These are phyloP conservation scores for Propithecus perrieri DNA, from an alignment of 2,797 vertebrate genomes.

Conservation along the genomic window DNA sequence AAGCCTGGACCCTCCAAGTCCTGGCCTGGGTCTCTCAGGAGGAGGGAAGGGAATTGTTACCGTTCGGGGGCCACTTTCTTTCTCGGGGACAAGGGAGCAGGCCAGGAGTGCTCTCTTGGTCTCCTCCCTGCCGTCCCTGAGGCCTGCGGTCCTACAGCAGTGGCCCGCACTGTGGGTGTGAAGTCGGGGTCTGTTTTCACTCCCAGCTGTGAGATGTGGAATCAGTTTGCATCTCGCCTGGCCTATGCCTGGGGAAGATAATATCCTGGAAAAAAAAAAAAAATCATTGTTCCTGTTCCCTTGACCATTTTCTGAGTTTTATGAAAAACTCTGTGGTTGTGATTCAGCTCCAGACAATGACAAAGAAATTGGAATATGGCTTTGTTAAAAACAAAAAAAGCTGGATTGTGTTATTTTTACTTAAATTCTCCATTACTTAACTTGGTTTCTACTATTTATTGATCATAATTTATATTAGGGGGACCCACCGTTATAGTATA, in stretches of 20 bases:
- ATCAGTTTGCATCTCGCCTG: neutral
- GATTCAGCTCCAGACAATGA: constrained; percentile 23
- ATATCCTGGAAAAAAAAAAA: neutral
- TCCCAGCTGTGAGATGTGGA: neutral
- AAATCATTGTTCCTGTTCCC: neutral
- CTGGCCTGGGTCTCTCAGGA: neutral
- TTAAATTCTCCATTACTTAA: neutral
- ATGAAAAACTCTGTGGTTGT: constrained; percentile 13
- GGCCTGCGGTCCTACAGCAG: rapidly evolving
- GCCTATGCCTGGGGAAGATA: neutral
- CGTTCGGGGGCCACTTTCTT: neutral
- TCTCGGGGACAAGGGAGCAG: neutral
- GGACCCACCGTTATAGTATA: neutral
- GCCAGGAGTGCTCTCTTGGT: too few relatives aligned
- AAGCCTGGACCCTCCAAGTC: neutral
- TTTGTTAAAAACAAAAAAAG: constrained; percentile 22
- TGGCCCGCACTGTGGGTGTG: rapidly evolving
- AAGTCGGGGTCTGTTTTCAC: neutral
- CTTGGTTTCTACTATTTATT: neutral
- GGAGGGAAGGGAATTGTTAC: neutral
- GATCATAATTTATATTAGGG: neutral
- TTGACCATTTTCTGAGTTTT: neutral
- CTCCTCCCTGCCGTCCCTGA: neutral
- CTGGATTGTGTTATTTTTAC: neutral
- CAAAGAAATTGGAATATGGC: neutral